Evolutionary conservation across 2,888 invertebrate genomes (phyloP).

Genomic region (Plagodis pulveraria): DNA sequence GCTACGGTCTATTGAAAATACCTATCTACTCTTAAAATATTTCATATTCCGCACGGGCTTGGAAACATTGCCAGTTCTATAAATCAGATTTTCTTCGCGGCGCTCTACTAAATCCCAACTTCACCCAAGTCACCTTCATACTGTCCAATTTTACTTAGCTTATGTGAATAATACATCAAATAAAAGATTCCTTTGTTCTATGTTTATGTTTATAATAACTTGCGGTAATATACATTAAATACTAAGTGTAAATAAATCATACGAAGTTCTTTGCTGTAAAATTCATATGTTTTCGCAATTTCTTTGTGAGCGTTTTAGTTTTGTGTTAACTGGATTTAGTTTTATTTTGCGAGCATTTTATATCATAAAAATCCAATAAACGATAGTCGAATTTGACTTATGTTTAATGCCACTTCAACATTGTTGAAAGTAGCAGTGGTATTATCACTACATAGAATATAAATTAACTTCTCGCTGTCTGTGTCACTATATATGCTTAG

Average conservation of each 20-base stretch:
- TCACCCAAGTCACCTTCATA: conserved; percentile 12
- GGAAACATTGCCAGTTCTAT: conserved; percentile 72
- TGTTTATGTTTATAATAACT: conserved; percentile 3
- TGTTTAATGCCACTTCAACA: too few relatives aligned
- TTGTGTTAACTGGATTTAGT: not conserved
- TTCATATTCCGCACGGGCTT: conserved; percentile 61
- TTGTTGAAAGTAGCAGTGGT: too few relatives aligned
- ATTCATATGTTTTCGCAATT: conserved; percentile 7
- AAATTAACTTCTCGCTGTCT: too few relatives aligned
- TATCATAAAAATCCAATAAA: too few relatives aligned
- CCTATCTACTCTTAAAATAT: conserved; percentile 59
- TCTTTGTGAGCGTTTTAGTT: not conserved
- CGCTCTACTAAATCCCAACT: conserved; percentile 22
- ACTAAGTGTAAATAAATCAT: conserved; percentile 16
- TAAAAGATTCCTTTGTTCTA: conserved; percentile 9
- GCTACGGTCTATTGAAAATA: conserved; percentile 16
- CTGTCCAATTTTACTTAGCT: conserved; percentile 32
- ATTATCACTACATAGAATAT: too few relatives aligned
- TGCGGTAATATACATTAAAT: conserved; percentile 8
- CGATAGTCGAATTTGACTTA: too few relatives aligned
- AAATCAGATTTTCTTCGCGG: conserved; percentile 67
- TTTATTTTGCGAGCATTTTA: too few relatives aligned
- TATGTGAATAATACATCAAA: conserved; percentile 1
- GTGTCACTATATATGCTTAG: too few relatives aligned
- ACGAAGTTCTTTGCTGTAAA: not conserved